phyloP scores from a whole-genome alignment of 2,888 invertebrate genomes.

The Stictocephala bisonia region DNA sequence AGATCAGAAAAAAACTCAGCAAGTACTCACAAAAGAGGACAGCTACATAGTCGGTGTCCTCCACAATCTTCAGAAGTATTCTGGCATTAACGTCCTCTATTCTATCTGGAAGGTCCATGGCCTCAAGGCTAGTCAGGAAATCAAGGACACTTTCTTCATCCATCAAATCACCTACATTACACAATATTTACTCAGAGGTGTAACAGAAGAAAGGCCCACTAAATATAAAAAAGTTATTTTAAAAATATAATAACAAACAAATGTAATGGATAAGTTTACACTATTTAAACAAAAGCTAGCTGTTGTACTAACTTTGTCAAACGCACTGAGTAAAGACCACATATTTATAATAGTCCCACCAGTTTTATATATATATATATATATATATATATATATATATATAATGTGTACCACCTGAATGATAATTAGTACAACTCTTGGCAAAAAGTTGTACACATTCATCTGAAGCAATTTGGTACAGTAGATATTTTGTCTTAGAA shows the following conservation, averaged over 20 bases:
- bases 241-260: too few relatives aligned
- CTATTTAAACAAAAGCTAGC: too few relatives aligned
- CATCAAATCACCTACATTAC: conserved; percentile 85
- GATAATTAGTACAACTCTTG: too few relatives aligned
- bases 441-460: too few relatives aligned
- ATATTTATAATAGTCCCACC: background rate
- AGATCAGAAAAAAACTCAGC: background rate
- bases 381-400: too few relatives aligned
- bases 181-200: conserved; percentile 6
- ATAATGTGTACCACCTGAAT: too few relatives aligned
- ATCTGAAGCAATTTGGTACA: too few relatives aligned
- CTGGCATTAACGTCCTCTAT: conserved; percentile 96
- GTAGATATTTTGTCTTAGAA: too few relatives aligned
- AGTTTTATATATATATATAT: background rate
- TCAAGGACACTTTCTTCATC: conserved; percentile 94
- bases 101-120: conserved; percentile 94
- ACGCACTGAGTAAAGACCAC: background rate
- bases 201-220: background rate
- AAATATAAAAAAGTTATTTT: background rate
- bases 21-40: conserved; percentile 92
- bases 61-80: conserved; percentile 89
- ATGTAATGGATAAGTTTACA: too few relatives aligned
- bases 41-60: conserved; percentile 91
- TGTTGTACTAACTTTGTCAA: too few relatives aligned
- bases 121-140: conserved; percentile 93